Base-by-base conservation (phyloP, 2,797 vertebrate genomes). In the Gymnopithys bicolor region DNA sequence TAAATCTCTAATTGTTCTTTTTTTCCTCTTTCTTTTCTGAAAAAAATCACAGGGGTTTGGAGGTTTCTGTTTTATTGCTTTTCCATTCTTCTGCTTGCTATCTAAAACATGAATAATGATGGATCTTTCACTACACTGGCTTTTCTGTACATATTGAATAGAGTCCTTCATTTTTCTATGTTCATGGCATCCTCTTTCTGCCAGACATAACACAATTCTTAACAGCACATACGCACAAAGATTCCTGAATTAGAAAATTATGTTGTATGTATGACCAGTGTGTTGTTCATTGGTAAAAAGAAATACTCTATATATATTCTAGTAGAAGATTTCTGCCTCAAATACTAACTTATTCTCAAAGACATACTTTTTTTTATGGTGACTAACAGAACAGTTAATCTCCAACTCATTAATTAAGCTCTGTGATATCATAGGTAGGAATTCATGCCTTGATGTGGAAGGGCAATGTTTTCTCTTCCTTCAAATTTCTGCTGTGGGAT, bases 401-500 rank as follows among this genome's bases (percentile, higher is more conserved):
- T 73, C 13, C 23, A 52, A 52, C 11, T 56, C 46, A 23, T 51
- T 28, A 22, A 48, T 32, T 81, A 51, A 19, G 87, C 21, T 66
- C n/a, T 30, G 3, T 67, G 19, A 28, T 71, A 35, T 19, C 1
- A 0, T 35, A 37, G 10, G 4, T 27, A 13, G 8, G 8, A 22
- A 18, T 89, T 51, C 24, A 43, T 74, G 17, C 32, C 24, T 59
- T 63, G 17, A 39, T 46, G 43, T 0, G 2, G 24, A 81, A 51
- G 6, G 49, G 32, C 28, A 32, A 5, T 3, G 3, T 41, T 68
- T 64, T 23, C 17, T 62, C 21, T 55, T 76, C 33, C 27, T 60
- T 62, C 13, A 35, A 23, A 32, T 33, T 66, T 69, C 17, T 67
- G 41, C 69, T 55, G 15, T 56, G 49, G 30, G 8, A 41, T 48